These are phyloP conservation scores for Cladopsammia gracilis DNA, from an alignment of 64 coral and sea anemone genomes.

Conservation along the genomic window DNA sequence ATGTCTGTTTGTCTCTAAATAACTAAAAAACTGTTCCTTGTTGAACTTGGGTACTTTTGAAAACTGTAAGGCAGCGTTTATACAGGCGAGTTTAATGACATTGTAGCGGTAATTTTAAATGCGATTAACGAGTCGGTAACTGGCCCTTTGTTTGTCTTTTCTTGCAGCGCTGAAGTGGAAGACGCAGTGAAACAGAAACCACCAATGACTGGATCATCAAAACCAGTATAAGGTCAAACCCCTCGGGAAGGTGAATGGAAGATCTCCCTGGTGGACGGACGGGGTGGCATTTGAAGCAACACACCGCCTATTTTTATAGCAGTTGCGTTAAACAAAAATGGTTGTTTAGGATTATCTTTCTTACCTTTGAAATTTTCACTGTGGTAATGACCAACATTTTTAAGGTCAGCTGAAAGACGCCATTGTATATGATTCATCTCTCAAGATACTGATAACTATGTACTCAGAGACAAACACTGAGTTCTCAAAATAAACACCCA, in stretches of 20 bases:
- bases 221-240: not conserved
- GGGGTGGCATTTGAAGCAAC: not conserved
- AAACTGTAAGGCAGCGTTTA: no score
- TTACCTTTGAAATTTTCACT: not conserved
- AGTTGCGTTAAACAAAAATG: not conserved
- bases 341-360: not conserved
- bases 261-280: not conserved
- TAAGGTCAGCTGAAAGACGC: not conserved
- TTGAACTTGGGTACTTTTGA: no score
- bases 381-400: not conserved
- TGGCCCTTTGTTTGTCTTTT: not conserved
- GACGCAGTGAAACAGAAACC: constrained; percentile 9
- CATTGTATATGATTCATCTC: not conserved
- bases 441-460: not conserved
- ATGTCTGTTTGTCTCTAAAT: no score
- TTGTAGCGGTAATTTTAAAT: no score
- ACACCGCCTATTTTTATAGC: not conserved
- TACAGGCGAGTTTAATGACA: no score
- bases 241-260: not conserved
- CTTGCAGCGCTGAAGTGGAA: constrained; percentile 23
- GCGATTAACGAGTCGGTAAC: no score
- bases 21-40: no score
- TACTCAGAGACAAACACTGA: not conserved
- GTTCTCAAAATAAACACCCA: constrained; percentile 29
- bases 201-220: not conserved